These are phyloP conservation scores for Drosophila ficusphila DNA, from an alignment of 1,140 invertebrate genomes.

Conservation along the genomic window DNA sequence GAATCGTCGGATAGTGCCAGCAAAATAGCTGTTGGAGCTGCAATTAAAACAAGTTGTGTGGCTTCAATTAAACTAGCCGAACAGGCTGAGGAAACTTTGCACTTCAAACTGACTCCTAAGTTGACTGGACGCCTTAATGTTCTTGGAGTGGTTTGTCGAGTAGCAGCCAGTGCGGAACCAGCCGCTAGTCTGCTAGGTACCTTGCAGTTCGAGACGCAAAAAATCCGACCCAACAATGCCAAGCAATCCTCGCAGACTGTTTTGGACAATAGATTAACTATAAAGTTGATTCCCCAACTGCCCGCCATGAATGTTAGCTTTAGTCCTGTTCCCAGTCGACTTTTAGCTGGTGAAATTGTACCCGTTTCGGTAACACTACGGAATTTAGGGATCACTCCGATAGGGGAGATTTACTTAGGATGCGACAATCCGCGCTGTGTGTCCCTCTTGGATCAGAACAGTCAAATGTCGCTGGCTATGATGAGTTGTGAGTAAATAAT, in stretches of 20 bases:
- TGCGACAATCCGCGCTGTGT: slow-evolving; percentile 85
- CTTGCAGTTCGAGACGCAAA: slow-evolving; percentile 86
- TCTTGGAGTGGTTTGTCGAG: slow-evolving; percentile 83
- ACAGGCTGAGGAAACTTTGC: slow-evolving; percentile 78
- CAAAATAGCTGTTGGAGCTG: slow-evolving; percentile 69
- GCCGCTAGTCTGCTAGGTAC: slow-evolving; percentile 86
- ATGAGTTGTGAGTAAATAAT: slow-evolving; percentile 73
- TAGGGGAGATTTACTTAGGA: slow-evolving; percentile 88
- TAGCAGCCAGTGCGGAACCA: slow-evolving; percentile 78
- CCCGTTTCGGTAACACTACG: slow-evolving; percentile 87
- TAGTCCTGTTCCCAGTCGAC: slow-evolving; percentile 86
- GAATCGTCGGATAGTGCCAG: slow-evolving; percentile 67
- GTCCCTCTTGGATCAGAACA: slow-evolving; percentile 86
- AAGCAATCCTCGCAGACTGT: slow-evolving; percentile 84
- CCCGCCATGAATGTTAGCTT: slow-evolving; percentile 91
- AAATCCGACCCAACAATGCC: slow-evolving; percentile 84
- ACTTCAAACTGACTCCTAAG: slow-evolving; percentile 85
- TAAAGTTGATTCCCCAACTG: slow-evolving; percentile 88
- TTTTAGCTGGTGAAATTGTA: slow-evolving; percentile 90
- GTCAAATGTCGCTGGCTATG: slow-evolving; percentile 59
- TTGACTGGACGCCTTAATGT: slow-evolving; percentile 84
- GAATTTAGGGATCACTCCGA: slow-evolving; percentile 87
- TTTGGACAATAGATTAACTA: slow-evolving; percentile 87
- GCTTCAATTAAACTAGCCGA: slow-evolving; percentile 83
- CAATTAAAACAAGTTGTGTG: slow-evolving; percentile 84